phyloP scores from a whole-genome alignment of 1,140 invertebrate genomes.

The Platorchestia sp. region DNA sequence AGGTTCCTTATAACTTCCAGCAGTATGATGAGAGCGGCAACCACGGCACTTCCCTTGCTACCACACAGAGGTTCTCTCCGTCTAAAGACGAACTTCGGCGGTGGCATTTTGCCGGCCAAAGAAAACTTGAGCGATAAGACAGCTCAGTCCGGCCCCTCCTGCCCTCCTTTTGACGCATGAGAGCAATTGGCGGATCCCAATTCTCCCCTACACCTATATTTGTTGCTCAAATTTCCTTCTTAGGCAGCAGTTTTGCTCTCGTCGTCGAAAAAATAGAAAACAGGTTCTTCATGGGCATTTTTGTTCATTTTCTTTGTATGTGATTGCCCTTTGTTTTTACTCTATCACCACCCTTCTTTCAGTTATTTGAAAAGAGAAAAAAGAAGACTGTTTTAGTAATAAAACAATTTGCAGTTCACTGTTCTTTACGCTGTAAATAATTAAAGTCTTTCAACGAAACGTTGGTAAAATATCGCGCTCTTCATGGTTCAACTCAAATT shows the following conservation, averaged over 20 bases:
- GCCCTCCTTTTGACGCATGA: slow-evolving; percentile 22
- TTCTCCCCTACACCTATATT: neutral
- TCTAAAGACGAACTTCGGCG: neutral
- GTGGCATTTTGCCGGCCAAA: slow-evolving; percentile 1
- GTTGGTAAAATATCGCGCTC: too few relatives aligned
- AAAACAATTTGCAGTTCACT: too few relatives aligned
- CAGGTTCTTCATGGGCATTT: neutral
- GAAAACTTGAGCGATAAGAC: slow-evolving; percentile 13
- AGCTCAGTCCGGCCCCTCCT: neutral
- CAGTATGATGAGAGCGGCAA: neutral
- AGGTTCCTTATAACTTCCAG: too few relatives aligned
- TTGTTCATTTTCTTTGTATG: too few relatives aligned
- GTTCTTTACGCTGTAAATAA: too few relatives aligned
- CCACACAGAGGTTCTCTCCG: neutral
- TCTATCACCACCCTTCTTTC: too few relatives aligned
- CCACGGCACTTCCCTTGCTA: neutral
- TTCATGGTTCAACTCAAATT: too few relatives aligned
- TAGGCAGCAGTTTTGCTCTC: neutral
- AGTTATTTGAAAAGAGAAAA: too few relatives aligned
- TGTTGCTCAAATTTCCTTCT: neutral
- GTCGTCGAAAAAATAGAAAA: neutral
- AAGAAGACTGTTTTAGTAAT: too few relatives aligned
- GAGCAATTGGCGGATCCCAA: neutral
- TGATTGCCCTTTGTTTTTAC: too few relatives aligned
- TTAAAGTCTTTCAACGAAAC: too few relatives aligned